phyloP scores from a whole-genome alignment of 2,888 invertebrate genomes.

The Pycnomerus fuliginosus region DNA sequence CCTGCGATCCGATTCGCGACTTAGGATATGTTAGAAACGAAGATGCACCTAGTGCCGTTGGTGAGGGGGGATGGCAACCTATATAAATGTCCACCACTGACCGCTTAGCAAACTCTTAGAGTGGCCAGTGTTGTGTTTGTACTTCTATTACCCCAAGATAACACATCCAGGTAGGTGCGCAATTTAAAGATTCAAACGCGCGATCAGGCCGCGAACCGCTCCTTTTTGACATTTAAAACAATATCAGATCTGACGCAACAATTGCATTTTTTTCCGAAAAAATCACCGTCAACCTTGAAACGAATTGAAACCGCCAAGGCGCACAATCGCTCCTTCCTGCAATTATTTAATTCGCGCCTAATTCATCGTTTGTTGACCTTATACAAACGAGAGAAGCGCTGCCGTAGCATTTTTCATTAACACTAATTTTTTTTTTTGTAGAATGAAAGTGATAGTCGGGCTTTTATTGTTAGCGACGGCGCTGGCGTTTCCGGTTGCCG shows the following conservation, averaged over 20 bases:
- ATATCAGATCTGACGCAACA: neutral
- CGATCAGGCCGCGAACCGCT: neutral
- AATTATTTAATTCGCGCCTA: slow-evolving; percentile 21
- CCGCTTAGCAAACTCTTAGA: slow-evolving; percentile 30
- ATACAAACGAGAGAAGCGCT: slow-evolving; percentile 5
- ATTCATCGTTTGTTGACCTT: slow-evolving; percentile 20
- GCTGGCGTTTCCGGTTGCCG: slow-evolving; percentile 64
- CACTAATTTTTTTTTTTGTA: slow-evolving; percentile 42
- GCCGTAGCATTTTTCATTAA: neutral
- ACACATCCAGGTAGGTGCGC: slow-evolving; percentile 16
- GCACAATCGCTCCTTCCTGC: slow-evolving; percentile 21
- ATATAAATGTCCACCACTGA: slow-evolving; percentile 37
- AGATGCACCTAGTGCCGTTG: slow-evolving; percentile 23
- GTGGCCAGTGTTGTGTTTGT: slow-evolving; percentile 37
- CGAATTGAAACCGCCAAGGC: slow-evolving; percentile 4
- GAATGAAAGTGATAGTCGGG: slow-evolving; percentile 67
- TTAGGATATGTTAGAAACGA: slow-evolving; percentile 17
- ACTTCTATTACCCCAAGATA: slow-evolving; percentile 5
- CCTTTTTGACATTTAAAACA: neutral
- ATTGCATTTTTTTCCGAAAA: neutral
- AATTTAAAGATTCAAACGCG: neutral
- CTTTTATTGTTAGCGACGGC: slow-evolving; percentile 58
- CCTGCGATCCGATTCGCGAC: slow-evolving; percentile 19
- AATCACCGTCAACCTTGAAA: neutral
- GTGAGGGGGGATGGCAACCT: slow-evolving; percentile 32